These are phyloP conservation scores for Melanostigma gelatinosum DNA, from an alignment of 2,113 vertebrate genomes.

Conservation along the genomic window DNA sequence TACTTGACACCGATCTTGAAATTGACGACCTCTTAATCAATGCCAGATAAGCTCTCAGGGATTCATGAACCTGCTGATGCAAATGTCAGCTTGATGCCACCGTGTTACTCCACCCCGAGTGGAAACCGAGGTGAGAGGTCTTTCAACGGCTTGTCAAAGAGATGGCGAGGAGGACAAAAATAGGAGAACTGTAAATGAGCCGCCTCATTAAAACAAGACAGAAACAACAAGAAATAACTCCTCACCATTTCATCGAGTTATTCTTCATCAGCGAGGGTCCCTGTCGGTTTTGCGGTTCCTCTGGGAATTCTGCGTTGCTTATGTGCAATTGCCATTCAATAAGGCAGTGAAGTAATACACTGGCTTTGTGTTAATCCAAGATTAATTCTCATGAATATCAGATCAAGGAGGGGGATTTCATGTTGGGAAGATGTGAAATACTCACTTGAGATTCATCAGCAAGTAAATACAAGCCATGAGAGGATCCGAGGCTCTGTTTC, in stretches of 20 bases:
- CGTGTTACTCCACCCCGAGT: slow-evolving; percentile 41
- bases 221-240: slow-evolving; percentile 36
- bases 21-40: slow-evolving; percentile 38
- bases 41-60: slow-evolving; percentile 9
- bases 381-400: slow-evolving; percentile 77
- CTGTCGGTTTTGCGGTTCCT: slow-evolving; percentile 32
- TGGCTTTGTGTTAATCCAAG: slow-evolving; percentile 76
- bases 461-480: slow-evolving; percentile 45
- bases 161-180: slow-evolving; percentile 33
- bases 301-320: slow-evolving; percentile 58
- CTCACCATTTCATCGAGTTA: slow-evolving; percentile 44
- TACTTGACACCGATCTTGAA: slow-evolving; percentile 1
- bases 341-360: slow-evolving; percentile 68
- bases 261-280: slow-evolving; percentile 55
- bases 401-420: slow-evolving; percentile 66
- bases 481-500: slow-evolving; percentile 21
- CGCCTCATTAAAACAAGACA: slow-evolving; percentile 58
- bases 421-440: slow-evolving; percentile 57
- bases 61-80: slow-evolving; percentile 17
- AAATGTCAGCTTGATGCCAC: slow-evolving; percentile 42
- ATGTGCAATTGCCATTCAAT: slow-evolving; percentile 72
- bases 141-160: slow-evolving; percentile 36
- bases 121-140: slow-evolving; percentile 49
- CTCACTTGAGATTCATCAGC: slow-evolving; percentile 53
- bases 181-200: slow-evolving; percentile 59